A percentile compares a stretch with the other conserved stretches of the same genome.
These are phyloP conservation scores for Laodelphax striatellus DNA, from an alignment of 1,140 invertebrate genomes.

Conservation along the genomic window DNA sequence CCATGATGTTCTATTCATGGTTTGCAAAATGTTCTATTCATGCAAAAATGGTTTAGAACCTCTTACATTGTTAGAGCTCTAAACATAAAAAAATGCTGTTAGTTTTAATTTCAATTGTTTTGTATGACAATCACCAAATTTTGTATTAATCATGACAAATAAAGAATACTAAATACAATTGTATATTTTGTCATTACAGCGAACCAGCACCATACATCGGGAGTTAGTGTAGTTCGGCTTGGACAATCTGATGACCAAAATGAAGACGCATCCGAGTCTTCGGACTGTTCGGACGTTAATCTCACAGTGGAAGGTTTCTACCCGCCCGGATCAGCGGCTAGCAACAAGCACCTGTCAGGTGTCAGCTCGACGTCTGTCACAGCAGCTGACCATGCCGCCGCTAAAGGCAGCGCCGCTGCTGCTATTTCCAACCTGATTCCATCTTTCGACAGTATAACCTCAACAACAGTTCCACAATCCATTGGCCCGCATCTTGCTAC, in stretches of 20 bases:
- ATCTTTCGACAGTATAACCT: not conserved
- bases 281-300: slow-evolving; percentile 12
- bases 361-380: not conserved
- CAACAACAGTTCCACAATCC: not conserved
- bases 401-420: not conserved
- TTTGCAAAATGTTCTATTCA: too few species aligned
- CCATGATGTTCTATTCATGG: too few species aligned
- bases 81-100: too few species aligned
- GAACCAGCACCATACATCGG: slow-evolving; percentile 15
- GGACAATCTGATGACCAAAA: not conserved
- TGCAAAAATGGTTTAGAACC: too few species aligned
- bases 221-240: slow-evolving; percentile 18
- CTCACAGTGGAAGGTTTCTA: slow-evolving; percentile 22
- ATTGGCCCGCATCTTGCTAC: not conserved
- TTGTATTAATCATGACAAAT: too few species aligned
- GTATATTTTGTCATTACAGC: slow-evolving; percentile 14
- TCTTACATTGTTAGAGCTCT: too few species aligned
- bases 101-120: too few species aligned
- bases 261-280: not conserved
- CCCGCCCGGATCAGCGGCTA: not conserved
- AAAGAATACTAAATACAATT: too few species aligned
- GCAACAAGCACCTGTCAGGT: not conserved
- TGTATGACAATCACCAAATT: too few species aligned
- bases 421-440: too few species aligned
- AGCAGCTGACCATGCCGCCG: not conserved